Base-by-base conservation (phyloP, 2,888 invertebrate genomes). In the Sabatieria punctata region DNA sequence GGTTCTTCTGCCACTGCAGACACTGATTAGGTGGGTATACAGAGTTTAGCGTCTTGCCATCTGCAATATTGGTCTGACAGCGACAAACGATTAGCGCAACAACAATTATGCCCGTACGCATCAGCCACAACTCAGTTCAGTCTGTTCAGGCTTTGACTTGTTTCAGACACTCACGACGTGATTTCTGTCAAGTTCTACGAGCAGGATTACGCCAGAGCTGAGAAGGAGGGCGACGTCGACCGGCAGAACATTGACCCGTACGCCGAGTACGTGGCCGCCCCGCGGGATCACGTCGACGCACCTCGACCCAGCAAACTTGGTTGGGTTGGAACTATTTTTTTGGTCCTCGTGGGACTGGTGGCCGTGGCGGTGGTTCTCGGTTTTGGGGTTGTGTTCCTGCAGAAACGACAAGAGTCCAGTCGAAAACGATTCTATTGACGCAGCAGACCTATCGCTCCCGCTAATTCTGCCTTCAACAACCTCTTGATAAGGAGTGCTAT, bases 91-190 rank as follows among this genome's bases (percentile, higher is more conserved):
- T n/a, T n/a, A n/a, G n/a, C n/a, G n/a, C n/a, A n/a, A n/a, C n/a
- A n/a, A n/a, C n/a, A n/a, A n/a, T n/a, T n/a, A n/a, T n/a, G n/a
- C n/a, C n/a, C n/a, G n/a, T n/a, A n/a, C n/a, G n/a, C n/a, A n/a
- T n/a, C n/a, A n/a, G n/a, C n/a, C n/a, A n/a, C n/a, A n/a, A n/a
- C n/a, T n/a, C n/a, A n/a, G n/a, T n/a, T n/a, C n/a, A n/a, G n/a
- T n/a, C n/a, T n/a, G n/a, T n/a, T n/a, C n/a, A n/a, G n/a, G n/a
- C n/a, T n/a, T 51, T 36, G 37, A 35, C 18, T 35, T 27, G 40
- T 61, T 65, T 80, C 83, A 51, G 97, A 97, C 73, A 88, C 84
- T 68, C 97, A 97, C 67, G 95, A 97, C 68, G 76, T 97, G 51
- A 74, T 86, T 51, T 80, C 86, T 1, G 75, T 97, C 51, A 83